Base-by-base conservation (phyloP, 2,888 invertebrate genomes). In the Drosophila mercatorum region DNA sequence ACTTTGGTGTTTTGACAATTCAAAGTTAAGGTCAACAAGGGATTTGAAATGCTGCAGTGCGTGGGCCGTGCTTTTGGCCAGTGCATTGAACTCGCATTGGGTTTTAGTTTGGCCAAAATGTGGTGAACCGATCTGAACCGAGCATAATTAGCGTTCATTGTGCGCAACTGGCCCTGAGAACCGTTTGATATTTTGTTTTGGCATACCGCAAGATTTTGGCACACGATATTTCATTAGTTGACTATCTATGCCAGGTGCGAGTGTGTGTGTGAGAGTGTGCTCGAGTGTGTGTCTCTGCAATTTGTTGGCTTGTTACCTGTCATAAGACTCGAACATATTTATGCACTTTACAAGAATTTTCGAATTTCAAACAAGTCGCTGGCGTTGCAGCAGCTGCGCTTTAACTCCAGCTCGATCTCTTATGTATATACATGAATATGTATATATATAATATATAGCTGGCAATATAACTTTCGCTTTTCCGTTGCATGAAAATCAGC, bases 21-120 rank as follows among this genome's bases (percentile, higher is more conserved):
- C 88, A 87, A 87, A 87, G 87, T 87, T 87, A 88, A 87, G 88
- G 87, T 87, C 88, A 86, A 87, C 86, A 83, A 84, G 87, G 88
- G 87, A 84, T 88, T 88, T 86, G 83, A 87, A 86, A 85, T 83
- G 86, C 79, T 86, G 88, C 88, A 86, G 47, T 72, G 73, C 76
- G 76, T 76, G 76, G 78, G 74, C 36, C 22, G 5, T 47, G 53
- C 40, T 76, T 56, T 57, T n/a, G 43, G 40, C 46, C 31, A 68
- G 84, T 86, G 82, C 84, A 86, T 80, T 84, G 84, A 84, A 84
- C 84, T 70, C 56, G 8, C 12, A 17, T 8, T 46, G 26, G 26
- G 12, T 44, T 60, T 14, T 14, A 34, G 69, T 69, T 77, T 69
- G 68, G 61, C 65, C 70, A 58, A 49, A 55, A 8, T 53, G 38